Evolutionary conservation across 2,888 invertebrate genomes (phyloP).

Genomic region (Baronia brevicornis): DNA sequence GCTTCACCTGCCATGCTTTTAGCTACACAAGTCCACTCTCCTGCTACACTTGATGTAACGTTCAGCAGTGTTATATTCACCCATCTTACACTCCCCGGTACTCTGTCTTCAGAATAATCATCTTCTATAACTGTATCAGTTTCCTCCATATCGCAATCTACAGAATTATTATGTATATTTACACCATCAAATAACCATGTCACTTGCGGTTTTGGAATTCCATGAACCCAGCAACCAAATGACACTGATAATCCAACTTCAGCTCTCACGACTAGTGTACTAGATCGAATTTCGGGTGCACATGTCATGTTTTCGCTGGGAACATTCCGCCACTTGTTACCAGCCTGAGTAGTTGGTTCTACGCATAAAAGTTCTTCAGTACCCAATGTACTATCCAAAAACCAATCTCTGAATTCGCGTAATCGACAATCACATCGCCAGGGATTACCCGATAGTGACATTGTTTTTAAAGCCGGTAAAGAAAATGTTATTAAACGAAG

Average conservation of each 20-base stretch:
- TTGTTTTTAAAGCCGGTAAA: constrained; percentile 85
- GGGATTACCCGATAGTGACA: constrained; percentile 88
- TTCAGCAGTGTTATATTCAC: constrained; percentile 89
- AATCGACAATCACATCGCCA: constrained; percentile 94
- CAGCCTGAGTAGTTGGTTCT: constrained; percentile 81
- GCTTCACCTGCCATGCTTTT: constrained; percentile 80
- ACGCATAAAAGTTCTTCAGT: constrained; percentile 84
- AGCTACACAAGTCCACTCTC: constrained; percentile 89
- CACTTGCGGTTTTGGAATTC: constrained; percentile 89
- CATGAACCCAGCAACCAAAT: constrained; percentile 86
- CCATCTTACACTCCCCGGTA: constrained; percentile 78
- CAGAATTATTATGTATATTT: constrained; percentile 58
- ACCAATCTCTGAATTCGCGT: constrained; percentile 89
- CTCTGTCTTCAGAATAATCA: constrained; percentile 55
- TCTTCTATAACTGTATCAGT: constrained; percentile 58
- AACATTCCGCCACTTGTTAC: constrained; percentile 85
- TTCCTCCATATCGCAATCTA: constrained; percentile 68
- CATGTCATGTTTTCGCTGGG: constrained; percentile 87
- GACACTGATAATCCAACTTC: constrained; percentile 89
- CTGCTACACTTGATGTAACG: constrained; percentile 87
- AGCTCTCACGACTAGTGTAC: constrained; percentile 78
- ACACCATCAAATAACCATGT: constrained; percentile 88
- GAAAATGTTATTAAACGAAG: constrained; percentile 77
- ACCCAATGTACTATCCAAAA: constrained; percentile 85
- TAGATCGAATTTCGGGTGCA: constrained; percentile 82